Evolutionary conservation across 2,888 invertebrate genomes (phyloP).

Genomic region (Patella pellucida): DNA sequence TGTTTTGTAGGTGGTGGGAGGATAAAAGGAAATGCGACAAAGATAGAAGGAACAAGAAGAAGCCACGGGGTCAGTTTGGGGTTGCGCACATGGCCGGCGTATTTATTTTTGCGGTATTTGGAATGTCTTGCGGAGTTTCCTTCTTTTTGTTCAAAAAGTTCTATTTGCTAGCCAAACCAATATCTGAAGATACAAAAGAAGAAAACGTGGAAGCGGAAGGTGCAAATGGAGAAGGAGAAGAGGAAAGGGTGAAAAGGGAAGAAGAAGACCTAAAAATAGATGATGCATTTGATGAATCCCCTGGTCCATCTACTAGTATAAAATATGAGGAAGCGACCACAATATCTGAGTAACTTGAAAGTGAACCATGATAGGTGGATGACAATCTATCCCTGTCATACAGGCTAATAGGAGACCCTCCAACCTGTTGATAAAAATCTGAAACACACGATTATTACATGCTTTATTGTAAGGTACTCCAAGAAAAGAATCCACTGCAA

Average conservation of each 20-base stretch:
- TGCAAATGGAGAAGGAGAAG: neutral
- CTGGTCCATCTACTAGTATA: no score
- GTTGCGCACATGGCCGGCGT: slow-evolving; percentile 59
- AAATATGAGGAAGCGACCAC: no score
- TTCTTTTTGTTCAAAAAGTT: slow-evolving; percentile 61
- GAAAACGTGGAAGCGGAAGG: neutral
- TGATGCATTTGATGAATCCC: no score
- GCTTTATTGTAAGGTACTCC: no score
- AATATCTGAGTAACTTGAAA: no score
- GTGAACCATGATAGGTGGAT: no score
- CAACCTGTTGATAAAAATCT: no score
- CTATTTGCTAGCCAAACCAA: slow-evolving; percentile 41
- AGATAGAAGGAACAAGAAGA: slow-evolving; percentile 35
- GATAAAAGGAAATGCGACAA: slow-evolving; percentile 54
- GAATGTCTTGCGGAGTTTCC: slow-evolving; percentile 49
- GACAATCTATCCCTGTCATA: no score
- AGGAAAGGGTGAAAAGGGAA: neutral
- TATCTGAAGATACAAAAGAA: neutral
- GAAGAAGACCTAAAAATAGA: no score
- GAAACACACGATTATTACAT: no score
- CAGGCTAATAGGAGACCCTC: no score
- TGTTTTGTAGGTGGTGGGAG: slow-evolving; percentile 58
- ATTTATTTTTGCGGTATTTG: slow-evolving; percentile 57
- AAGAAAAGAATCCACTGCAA: no score
- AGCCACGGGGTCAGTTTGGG: slow-evolving; percentile 49